phyloP scores from a whole-genome alignment of 1,140 invertebrate genomes.

The Drosophila novamexicana region DNA sequence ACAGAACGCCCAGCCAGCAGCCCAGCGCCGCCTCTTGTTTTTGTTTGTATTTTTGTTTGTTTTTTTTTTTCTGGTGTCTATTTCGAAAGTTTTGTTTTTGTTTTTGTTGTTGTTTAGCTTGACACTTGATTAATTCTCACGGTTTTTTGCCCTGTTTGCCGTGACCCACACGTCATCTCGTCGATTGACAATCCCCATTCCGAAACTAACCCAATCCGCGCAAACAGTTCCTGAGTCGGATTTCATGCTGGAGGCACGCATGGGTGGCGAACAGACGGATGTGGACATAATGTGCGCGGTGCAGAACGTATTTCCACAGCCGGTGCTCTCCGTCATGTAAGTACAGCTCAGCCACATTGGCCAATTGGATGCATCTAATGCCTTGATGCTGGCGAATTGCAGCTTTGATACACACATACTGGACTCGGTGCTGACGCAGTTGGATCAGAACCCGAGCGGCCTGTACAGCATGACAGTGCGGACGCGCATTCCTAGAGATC shows the following conservation, averaged over 20 bases:
- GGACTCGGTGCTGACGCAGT: constrained; percentile 80
- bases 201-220: neutral
- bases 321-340: constrained; percentile 81
- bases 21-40: constrained; percentile 60
- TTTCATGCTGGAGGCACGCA: constrained; percentile 81
- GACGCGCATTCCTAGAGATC: constrained; percentile 81
- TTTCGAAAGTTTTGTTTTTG: constrained; percentile 48
- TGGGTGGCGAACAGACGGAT: constrained; percentile 70
- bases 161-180: neutral
- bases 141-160: constrained; percentile 43
- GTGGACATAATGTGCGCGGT: constrained; percentile 82
- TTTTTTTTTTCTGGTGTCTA: constrained; percentile 38
- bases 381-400: neutral
- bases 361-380: neutral
- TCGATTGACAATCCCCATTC: constrained; percentile 5
- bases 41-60: constrained; percentile 58
- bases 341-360: constrained; percentile 24
- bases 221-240: constrained; percentile 82
- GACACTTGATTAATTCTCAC: constrained; percentile 83
- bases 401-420: constrained; percentile 81
- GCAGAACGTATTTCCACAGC: constrained; percentile 82
- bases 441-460: constrained; percentile 82
- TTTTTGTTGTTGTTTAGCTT: constrained; percentile 76
- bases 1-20: constrained; percentile 36
- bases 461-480: constrained; percentile 83